A percentile compares a stretch with the other conserved stretches of the same genome.
Evolutionary conservation across 2,113 vertebrate genomes (phyloP).

Genomic region (Pedetes capensis): DNA sequence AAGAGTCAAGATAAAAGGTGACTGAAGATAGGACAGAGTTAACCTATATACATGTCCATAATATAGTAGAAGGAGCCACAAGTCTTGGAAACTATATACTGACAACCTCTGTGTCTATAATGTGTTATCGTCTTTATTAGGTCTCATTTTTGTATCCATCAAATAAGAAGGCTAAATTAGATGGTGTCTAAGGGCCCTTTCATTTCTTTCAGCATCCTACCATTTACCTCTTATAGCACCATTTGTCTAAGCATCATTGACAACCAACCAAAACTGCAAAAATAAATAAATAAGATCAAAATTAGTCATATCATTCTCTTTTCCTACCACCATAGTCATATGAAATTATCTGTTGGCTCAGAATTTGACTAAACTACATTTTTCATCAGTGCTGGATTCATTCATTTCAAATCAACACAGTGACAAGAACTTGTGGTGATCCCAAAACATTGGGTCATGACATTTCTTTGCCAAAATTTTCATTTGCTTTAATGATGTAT

Average conservation of each 20-base stretch:
- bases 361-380: not conserved
- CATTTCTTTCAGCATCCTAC: not conserved
- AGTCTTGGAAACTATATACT: not conserved
- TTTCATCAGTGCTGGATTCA: not conserved
- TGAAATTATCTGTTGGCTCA: not conserved
- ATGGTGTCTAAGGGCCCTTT: not conserved
- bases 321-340: not conserved
- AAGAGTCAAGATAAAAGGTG: not conserved
- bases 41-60: not conserved
- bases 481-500: constrained; percentile 4
- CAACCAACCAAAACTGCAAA: not conserved
- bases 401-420: constrained; percentile 1
- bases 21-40: not conserved
- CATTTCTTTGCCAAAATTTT: constrained; percentile 20
- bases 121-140: not conserved
- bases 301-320: not conserved
- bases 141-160: not conserved
- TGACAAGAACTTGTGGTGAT: not conserved
- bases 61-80: not conserved
- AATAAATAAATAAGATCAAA: not conserved
- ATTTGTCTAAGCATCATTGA: not conserved
- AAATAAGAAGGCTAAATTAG: not conserved
- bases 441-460: not conserved
- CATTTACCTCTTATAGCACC: not conserved
- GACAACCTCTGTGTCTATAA: not conserved